phyloP scores from a whole-genome alignment of 2,797 vertebrate species.

The Crotalus adamanteus region DNA sequence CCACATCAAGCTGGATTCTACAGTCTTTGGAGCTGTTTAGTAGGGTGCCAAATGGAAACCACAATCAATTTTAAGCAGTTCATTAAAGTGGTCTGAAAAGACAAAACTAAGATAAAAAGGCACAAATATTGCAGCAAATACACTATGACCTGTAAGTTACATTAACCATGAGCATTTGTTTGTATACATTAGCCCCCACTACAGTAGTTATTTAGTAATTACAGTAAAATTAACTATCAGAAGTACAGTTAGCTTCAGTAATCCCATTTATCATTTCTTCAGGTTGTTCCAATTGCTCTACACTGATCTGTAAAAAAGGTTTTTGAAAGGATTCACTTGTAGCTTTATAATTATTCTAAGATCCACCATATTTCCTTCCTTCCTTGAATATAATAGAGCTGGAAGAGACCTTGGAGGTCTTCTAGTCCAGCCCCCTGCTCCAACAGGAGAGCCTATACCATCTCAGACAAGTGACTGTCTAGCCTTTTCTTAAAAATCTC shows the following conservation, averaged over 20 bases:
- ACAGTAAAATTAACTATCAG: not conserved
- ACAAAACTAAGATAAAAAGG: not conserved
- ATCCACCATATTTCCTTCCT: not conserved
- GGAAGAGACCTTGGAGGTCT: too few species aligned
- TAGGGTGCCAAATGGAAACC: not conserved
- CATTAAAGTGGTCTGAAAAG: not conserved
- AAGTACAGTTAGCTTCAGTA: not conserved
- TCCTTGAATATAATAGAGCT: not conserved
- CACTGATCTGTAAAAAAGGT: not conserved
- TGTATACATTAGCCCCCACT: not conserved
- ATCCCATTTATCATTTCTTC: rapidly evolving
- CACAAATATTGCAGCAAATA: not conserved
- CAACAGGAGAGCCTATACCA: too few species aligned
- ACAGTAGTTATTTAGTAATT: not conserved
- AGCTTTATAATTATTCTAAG: slow-evolving; percentile 19
- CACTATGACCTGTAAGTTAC: not conserved
- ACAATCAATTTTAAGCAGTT: not conserved
- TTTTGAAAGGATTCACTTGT: not conserved
- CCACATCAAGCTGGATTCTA: not conserved
- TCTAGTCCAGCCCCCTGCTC: too few species aligned
- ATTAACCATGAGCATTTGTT: not conserved
- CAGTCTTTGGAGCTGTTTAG: not conserved
- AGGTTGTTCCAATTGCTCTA: not conserved
- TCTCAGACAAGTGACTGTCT: too few species aligned
- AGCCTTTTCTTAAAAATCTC: too few species aligned